Base-by-base conservation (phyloP, 2,888 invertebrate species). In the Trachelus troglodyta region DNA sequence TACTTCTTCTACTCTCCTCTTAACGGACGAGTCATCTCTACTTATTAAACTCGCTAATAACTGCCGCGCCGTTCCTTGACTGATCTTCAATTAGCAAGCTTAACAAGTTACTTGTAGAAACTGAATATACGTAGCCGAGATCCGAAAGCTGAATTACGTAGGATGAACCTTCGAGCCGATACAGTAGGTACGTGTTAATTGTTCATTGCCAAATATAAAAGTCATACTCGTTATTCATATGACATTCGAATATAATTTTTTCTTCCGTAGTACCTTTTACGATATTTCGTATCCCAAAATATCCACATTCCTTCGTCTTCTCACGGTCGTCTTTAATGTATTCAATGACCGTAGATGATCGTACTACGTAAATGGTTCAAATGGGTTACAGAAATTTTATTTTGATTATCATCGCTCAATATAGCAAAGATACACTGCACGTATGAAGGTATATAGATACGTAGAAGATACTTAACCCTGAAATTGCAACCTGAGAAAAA, bases 41-140 rank as follows among this genome's bases (percentile, higher is more conserved):
- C 79, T 83, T 82, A 84, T 86, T 84, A 81, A 84, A 85, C 80
- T 76, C 75, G 73, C 81, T 85, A 83, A 83, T 85, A 83, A 85
- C 83, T 69, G 78, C 78, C 80, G 78, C 80, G 78, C 78, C 76
- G 77, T 77, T 79, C 76, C 74, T 74, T 73, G 75, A 71, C 71
- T 71, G 71, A 71, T 71, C 71, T 71, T 71, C 31, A 71, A 71
- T 71, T 71, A 71, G 34, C 12, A 77, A 76, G 77, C 82, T 82
- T 79, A 83, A 85, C 85, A 81, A 83, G 85, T 85, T 82, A 83
- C 83, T 33, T 56, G 15, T 15, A 79, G 78, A 74, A 73, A 69
- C 34, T 35, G 69, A 31, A 4, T 33, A 69, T 15, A 76, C 30
- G 56, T 76, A 71, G 75, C 77, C 71, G 12, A 34, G 30, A 12